Evolutionary conservation across 2,888 invertebrate genomes (phyloP), one percentile per base, ranked within the genome.

Genomic region (Iphiclides podalirius): DNA sequence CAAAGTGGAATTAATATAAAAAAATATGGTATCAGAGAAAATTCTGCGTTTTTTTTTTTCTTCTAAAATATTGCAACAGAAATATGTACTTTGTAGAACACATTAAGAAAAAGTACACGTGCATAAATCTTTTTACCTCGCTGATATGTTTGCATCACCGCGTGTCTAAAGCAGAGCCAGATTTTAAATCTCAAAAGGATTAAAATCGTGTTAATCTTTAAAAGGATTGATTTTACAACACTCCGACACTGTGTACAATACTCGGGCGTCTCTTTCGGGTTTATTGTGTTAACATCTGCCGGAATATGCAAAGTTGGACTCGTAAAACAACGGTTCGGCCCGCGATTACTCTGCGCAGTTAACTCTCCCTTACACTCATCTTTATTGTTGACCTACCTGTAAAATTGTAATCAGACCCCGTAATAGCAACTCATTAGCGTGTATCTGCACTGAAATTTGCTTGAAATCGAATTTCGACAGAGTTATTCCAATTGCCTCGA

Each of bases 211-310:
- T 70, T 68, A 69, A 74, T 58, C 61, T 67, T 70, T 67, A 67
- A 66, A 70, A 72, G 69, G 70, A 72, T 76, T 68, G 71, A 71
- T 72, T 73, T 72, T 63, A 60, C 40, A 50, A 12, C 40, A 34
- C 12, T 37, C 38, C 37, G 23, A 34, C 36, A 39, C n/a, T 17
- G 52, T 17, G 52, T 52, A 59, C 57, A 61, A 58, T 67, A 68
- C 73, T 70, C 75, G 58, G 57, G 72, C 71, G 71, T 67, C 73
- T 74, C 72, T 70, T 74, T 73, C 61, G 67, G 31, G 72, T 82
- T 84, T 81, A 84, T 79, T 78, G 75, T 77, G 67, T 71, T 60
- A 79, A 72, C 86, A 85, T 81, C 83, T 84, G 85, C 71, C 67
- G 74, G 79, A 72, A 75, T 82, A 85, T 85, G 85, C 84, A 81